Percentiles rank a stretch among this genome's conserved stretches.
phyloP scores from a whole-genome alignment of 2,113 vertebrate genomes.

The Casuarius casuarius region DNA sequence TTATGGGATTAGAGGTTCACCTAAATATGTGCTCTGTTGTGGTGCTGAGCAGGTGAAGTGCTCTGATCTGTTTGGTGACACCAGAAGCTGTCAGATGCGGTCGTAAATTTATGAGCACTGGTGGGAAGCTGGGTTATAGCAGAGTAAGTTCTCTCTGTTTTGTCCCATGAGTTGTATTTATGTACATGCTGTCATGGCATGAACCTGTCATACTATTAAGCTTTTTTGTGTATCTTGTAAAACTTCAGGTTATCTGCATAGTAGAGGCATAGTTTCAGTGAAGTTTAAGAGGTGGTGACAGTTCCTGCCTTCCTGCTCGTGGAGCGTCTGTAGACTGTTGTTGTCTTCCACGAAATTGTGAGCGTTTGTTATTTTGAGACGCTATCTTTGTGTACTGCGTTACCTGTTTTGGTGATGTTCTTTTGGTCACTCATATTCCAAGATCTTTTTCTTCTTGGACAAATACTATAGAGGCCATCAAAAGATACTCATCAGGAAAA shows the following conservation, averaged over 20 bases:
- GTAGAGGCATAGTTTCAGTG: neutral
- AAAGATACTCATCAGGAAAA: neutral
- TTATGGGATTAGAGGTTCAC: neutral
- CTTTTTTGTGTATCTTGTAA: neutral
- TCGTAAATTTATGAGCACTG: neutral
- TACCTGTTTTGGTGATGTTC: neutral
- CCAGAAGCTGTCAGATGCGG: neutral
- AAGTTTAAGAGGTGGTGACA: neutral
- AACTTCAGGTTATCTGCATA: neutral
- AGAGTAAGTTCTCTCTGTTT: neutral
- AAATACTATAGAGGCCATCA: neutral
- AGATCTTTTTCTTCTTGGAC: neutral
- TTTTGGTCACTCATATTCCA: neutral
- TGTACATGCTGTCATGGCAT: neutral
- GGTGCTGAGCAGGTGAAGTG: neutral
- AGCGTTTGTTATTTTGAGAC: neutral
- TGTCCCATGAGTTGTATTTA: neutral
- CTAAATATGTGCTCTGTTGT: neutral
- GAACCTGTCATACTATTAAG: neutral
- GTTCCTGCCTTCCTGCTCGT: neutral
- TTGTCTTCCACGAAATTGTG: neutral
- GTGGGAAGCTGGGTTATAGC: neutral
- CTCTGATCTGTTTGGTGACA: neutral
- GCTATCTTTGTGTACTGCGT: neutral
- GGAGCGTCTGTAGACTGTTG: neutral